Conservation (phyloP, 2,797 vertebrate genomes). For the Pseudotriccus pelzelni region DNA sequence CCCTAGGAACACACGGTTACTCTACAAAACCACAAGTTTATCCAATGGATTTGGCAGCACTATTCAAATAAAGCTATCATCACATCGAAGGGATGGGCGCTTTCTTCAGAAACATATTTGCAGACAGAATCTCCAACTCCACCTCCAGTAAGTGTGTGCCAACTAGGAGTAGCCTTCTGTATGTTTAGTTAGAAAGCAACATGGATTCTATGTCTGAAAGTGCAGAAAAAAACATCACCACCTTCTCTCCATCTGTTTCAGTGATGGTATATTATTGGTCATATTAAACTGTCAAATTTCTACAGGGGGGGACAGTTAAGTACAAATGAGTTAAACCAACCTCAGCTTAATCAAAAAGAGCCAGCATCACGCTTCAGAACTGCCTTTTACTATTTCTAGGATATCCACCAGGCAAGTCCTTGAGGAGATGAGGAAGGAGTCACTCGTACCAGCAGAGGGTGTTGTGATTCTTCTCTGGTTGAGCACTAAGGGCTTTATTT, state of each 20-base stretch:
- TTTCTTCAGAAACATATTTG: neutral
- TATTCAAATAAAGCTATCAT: neutral
- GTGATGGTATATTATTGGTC: neutral
- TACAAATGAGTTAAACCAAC: neutral
- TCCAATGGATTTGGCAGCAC: neutral
- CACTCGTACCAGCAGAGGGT: slow-evolving; percentile 26
- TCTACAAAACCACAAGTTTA: neutral
- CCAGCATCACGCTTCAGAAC: neutral
- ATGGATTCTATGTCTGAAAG: neutral
- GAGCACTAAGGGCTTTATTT: neutral
- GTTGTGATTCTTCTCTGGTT: slow-evolving; percentile 28
- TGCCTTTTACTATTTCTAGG: neutral
- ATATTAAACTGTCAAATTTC: neutral
- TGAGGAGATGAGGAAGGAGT: neutral
- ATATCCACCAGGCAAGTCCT: neutral
- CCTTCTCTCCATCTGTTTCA: neutral
- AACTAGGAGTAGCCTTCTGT: neutral
- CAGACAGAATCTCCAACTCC: neutral
- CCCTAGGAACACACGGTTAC: neutral
- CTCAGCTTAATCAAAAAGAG: neutral
- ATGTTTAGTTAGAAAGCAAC: neutral
- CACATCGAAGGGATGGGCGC: fast-evolving
- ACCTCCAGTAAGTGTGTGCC: neutral
- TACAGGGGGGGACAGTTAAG: neutral
- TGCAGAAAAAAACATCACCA: neutral